phyloP scores from a whole-genome alignment of 2,888 invertebrate genomes.

The Morpho achilles region DNA sequence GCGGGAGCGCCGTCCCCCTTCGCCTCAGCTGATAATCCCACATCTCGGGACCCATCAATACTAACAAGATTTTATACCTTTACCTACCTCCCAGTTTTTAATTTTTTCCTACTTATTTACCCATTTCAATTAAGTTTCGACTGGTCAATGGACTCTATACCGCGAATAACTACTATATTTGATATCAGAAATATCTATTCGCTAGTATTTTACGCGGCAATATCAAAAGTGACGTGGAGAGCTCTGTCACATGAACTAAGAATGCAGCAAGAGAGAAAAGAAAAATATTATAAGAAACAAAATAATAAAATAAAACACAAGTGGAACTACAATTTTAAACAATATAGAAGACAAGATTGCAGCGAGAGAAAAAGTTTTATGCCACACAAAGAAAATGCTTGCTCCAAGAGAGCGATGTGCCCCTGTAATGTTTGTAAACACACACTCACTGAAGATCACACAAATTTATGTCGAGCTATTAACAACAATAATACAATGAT shows the following conservation, averaged over 20 bases:
- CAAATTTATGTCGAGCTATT: slow-evolving; percentile 82
- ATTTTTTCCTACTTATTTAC: slow-evolving; percentile 91
- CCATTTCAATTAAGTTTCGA: slow-evolving; percentile 96
- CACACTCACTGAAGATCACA: slow-evolving; percentile 83
- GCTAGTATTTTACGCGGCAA: slow-evolving; percentile 84
- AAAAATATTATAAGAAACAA: slow-evolving; percentile 63
- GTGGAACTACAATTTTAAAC: slow-evolving; percentile 66
- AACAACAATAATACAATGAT: slow-evolving; percentile 85
- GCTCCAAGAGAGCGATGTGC: slow-evolving; percentile 62
- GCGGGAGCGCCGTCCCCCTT: slow-evolving; percentile 89
- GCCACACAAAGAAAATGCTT: slow-evolving; percentile 55
- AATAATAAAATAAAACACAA: slow-evolving; percentile 64
- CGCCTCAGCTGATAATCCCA: slow-evolving; percentile 97
- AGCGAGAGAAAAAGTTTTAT: slow-evolving; percentile 61
- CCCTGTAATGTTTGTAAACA: slow-evolving; percentile 85
- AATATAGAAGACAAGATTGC: slow-evolving; percentile 61
- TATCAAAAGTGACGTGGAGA: slow-evolving; percentile 64
- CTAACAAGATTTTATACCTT: slow-evolving; percentile 93
- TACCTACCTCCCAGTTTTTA: slow-evolving; percentile 93
- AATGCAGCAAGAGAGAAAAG: slow-evolving; percentile 58
- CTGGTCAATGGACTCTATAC: slow-evolving; percentile 99
- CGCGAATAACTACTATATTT: slow-evolving; percentile 86
- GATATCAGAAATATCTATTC: slow-evolving; percentile 90
- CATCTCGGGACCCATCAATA: slow-evolving; percentile 90
- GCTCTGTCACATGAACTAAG: slow-evolving; percentile 58